Base-by-base conservation (phyloP, 2,888 invertebrate species). In the Leucoma salicis region DNA sequence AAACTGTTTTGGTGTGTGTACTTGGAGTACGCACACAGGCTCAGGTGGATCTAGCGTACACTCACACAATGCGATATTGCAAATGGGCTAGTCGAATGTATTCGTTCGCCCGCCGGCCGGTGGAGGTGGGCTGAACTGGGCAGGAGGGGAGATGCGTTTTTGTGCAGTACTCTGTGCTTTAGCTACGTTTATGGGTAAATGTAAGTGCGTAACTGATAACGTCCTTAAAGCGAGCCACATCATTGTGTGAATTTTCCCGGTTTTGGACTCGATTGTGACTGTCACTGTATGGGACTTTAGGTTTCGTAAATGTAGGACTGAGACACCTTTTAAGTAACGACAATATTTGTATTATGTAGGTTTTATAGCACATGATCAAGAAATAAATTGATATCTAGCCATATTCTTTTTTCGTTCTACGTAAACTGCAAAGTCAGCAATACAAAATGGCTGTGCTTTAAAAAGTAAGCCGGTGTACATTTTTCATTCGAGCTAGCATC, bases 41-140 rank as follows among this genome's bases (percentile, higher is more conserved):
- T 43, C 49, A 49, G 49, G 43, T 36, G 50, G 25, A 49, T 42
- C 53, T 58, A 66, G 56, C 56, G 66, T 74, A 79, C 74, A 70
- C 87, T 67, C 87, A 86, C 88, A 88, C 88, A 85, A 84, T 82
- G 82, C 69, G 72, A 83, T 81, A 82, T 85, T 83, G 85, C 87
- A 85, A 87, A 88, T 88, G 83, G 86, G 84, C 89, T 86, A 86
- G 82, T 87, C 86, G 85, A 86, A 87, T 87, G 88, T 85, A 86
- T 84, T 86, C 84, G 82, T 82, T 83, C 82, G 74, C 78, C 82
- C 78, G 78, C 70, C 78, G 77, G 75, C 78, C 71, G 67, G 57
- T 54, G 46, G 75, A 70, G 66, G 63, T 68, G 76, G 76, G 73
- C 38, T 63, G 73, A 27, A 49, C 35, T 66, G 66, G 62, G 48